phyloP scores from a whole-genome alignment of 1,140 invertebrate species.

The Aplysia californica region DNA sequence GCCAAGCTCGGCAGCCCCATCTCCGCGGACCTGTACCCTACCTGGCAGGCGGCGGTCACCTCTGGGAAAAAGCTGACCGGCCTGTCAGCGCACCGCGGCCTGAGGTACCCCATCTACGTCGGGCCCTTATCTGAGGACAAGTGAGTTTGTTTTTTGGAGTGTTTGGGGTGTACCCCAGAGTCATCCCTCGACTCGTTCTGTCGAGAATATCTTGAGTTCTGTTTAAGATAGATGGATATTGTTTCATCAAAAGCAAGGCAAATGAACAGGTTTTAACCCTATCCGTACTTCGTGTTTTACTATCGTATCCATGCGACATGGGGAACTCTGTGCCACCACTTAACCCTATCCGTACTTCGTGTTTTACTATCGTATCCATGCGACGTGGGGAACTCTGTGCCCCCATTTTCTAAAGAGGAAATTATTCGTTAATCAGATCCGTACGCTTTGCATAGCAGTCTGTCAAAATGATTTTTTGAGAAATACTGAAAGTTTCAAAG shows the following conservation, averaged over 20 bases:
- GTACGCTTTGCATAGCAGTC: too few species aligned
- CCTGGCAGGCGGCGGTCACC: conserved; percentile 70
- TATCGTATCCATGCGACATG: too few species aligned
- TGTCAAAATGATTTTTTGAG: too few species aligned
- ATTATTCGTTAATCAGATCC: too few species aligned
- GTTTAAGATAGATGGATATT: too few species aligned
- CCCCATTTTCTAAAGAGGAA: too few species aligned
- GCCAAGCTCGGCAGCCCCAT: conserved; percentile 82
- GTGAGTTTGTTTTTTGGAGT: conserved; percentile 64
- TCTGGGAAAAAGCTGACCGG: conserved; percentile 81
- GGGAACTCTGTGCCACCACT: too few species aligned
- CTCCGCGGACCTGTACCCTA: conserved; percentile 81
- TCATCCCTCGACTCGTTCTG: not conserved
- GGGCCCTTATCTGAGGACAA: conserved; percentile 80
- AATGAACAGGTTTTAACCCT: not conserved
- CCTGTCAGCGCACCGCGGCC: conserved; percentile 73
- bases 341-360: not conserved
- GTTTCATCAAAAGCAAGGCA: too few species aligned
- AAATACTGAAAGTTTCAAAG: too few species aligned
- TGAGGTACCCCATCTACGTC: conserved; percentile 80
- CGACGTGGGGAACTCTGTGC: too few species aligned
- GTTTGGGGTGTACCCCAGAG: not conserved
- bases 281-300: not conserved
- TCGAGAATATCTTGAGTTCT: not conserved
- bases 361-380: too few species aligned